Percentiles rank a stretch among this genome's conserved stretches.
These are phyloP conservation scores for Pachyramphus minor DNA, from an alignment of 2,113 vertebrate genomes.

Conservation along the genomic window DNA sequence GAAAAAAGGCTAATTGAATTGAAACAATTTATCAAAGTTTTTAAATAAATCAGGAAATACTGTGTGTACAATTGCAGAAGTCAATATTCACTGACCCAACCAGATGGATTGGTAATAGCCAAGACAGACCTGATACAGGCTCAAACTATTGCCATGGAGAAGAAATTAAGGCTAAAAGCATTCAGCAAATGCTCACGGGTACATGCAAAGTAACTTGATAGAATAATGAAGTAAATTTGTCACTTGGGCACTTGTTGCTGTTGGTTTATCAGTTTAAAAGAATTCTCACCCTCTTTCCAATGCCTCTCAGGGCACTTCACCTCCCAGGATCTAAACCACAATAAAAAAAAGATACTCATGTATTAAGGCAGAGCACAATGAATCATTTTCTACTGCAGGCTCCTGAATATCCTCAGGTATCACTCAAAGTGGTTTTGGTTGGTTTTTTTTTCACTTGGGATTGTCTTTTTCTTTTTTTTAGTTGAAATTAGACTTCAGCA, in stretches of 20 bases:
- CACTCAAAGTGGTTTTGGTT: neutral
- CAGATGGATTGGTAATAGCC: neutral
- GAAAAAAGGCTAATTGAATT: neutral
- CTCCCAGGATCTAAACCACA: neutral
- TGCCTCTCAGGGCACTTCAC: neutral
- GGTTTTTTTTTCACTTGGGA: neutral
- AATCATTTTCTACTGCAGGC: neutral
- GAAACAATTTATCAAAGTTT: neutral
- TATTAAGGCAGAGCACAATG: neutral
- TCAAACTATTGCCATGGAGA: neutral
- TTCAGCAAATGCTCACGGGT: neutral
- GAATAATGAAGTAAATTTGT: neutral
- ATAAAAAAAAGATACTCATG: neutral
- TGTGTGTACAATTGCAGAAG: neutral
- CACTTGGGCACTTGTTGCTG: neutral
- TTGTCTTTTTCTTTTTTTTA: neutral
- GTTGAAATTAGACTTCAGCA: neutral
- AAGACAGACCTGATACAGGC: neutral
- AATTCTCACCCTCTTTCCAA: neutral
- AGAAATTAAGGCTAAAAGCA: neutral
- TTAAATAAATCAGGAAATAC: neutral
- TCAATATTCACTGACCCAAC: neutral
- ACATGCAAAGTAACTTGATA: accelerated
- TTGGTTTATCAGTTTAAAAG: neutral
- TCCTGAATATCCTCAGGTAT: neutral